Evolutionary conservation across 2,797 vertebrate species (phyloP).

Genomic region (Holocentrus rufus): DNA sequence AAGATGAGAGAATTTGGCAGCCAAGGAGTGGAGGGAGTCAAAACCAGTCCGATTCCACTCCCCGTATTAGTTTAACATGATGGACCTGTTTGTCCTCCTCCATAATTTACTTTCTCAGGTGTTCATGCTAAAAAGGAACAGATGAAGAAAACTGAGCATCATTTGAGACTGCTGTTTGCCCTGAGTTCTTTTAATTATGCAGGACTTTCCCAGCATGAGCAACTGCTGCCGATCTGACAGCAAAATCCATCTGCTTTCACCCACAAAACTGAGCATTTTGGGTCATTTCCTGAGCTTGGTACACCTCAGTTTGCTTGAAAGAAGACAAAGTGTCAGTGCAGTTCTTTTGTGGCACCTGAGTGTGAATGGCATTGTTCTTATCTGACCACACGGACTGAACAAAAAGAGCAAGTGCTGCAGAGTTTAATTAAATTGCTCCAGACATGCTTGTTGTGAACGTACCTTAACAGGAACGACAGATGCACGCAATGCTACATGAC

Average conservation of each 20-base stretch:
- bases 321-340: no score
- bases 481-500: neutral
- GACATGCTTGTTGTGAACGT: neutral
- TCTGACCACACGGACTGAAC: no score
- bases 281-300: no score
- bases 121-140: conserved; percentile 25
- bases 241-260: neutral
- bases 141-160: conserved; percentile 18
- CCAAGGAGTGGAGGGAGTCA: neutral
- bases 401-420: no score
- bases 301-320: no score
- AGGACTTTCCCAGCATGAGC: conserved; percentile 5
- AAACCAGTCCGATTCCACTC: conserved; percentile 2
- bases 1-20: conserved; percentile 8
- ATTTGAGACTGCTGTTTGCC: neutral
- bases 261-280: neutral
- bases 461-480: conserved; percentile 16
- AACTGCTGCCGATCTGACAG: neutral
- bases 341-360: no score
- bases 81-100: conserved; percentile 20
- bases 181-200: conserved; percentile 8
- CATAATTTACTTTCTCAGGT: neutral
- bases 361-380: no score
- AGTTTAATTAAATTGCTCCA: no score
- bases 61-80: conserved; percentile 1